These are phyloP conservation scores for Hemibagrus wyckioides DNA, from an alignment of 2,113 vertebrate species.

Conservation along the genomic window DNA sequence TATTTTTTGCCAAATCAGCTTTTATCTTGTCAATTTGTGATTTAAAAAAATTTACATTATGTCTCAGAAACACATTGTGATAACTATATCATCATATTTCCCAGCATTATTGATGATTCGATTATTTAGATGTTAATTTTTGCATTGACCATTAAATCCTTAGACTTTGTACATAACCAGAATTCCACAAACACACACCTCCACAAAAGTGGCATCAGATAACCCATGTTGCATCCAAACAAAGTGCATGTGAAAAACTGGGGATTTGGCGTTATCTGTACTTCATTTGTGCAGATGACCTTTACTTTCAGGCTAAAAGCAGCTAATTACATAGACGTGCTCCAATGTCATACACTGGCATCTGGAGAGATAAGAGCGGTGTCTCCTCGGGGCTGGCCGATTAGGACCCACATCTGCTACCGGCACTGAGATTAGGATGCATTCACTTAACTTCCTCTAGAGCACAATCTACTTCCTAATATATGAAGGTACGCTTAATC, in stretches of 20 bases:
- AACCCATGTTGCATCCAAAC: slow-evolving; percentile 12
- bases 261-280: slow-evolving; percentile 16
- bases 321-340: slow-evolving; percentile 23
- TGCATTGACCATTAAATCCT: background rate
- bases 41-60: background rate
- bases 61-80: background rate
- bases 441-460: slow-evolving; percentile 43
- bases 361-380: slow-evolving; percentile 27
- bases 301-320: background rate
- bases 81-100: background rate
- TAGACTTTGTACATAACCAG: background rate
- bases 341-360: slow-evolving; percentile 13
- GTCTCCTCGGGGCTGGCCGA: slow-evolving; percentile 12
- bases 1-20: no score
- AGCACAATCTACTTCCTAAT: slow-evolving; percentile 25
- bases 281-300: slow-evolving; percentile 18
- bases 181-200: background rate
- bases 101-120: background rate
- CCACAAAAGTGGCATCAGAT: background rate
- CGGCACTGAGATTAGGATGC: slow-evolving; percentile 37
- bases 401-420: slow-evolving; percentile 14
- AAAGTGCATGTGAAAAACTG: background rate
- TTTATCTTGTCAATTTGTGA: background rate
- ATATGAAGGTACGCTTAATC: slow-evolving; percentile 45
- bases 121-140: background rate